Evolutionary conservation across 2,797 vertebrate genomes (phyloP).

Genomic region (Phrynocephalus vlangalii): DNA sequence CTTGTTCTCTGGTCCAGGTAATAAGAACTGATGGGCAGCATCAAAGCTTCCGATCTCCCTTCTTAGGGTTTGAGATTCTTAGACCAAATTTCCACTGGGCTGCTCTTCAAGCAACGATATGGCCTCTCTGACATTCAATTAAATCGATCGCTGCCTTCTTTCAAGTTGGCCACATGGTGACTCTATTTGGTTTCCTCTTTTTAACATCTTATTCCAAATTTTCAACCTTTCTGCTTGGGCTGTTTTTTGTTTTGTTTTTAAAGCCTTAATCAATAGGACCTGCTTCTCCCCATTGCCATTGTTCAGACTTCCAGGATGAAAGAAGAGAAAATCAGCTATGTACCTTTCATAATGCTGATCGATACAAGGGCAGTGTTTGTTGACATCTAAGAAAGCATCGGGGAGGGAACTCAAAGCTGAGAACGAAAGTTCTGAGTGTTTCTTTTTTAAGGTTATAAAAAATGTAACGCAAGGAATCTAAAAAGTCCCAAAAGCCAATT

Average conservation of each 20-base stretch:
- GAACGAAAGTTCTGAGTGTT: conserved; percentile 26
- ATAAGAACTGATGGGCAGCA: too few species aligned
- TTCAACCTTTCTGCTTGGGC: neutral
- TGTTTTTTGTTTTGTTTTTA: neutral
- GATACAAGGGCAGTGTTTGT: conserved; percentile 33
- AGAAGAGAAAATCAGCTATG: neutral
- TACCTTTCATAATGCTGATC: neutral
- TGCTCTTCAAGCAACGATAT: neutral
- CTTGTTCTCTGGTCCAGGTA: too few species aligned
- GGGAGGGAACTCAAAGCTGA: conserved; percentile 55
- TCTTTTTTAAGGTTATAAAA: conserved; percentile 43
- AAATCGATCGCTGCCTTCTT: neutral
- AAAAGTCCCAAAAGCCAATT: conserved; percentile 24
- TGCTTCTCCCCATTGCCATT: neutral
- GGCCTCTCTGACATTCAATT: neutral
- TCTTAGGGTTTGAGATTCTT: neutral
- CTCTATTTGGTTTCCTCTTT: neutral
- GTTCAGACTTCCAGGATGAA: too few species aligned
- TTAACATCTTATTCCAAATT: neutral
- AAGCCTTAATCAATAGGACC: neutral
- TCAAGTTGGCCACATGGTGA: neutral
- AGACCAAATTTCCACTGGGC: neutral
- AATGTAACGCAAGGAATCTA: conserved; percentile 52
- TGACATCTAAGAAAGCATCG: conserved; percentile 38
- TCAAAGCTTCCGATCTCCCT: neutral